Conservation (phyloP, 2,113 vertebrate genomes). For the Acrocephalus arundinaceus region DNA sequence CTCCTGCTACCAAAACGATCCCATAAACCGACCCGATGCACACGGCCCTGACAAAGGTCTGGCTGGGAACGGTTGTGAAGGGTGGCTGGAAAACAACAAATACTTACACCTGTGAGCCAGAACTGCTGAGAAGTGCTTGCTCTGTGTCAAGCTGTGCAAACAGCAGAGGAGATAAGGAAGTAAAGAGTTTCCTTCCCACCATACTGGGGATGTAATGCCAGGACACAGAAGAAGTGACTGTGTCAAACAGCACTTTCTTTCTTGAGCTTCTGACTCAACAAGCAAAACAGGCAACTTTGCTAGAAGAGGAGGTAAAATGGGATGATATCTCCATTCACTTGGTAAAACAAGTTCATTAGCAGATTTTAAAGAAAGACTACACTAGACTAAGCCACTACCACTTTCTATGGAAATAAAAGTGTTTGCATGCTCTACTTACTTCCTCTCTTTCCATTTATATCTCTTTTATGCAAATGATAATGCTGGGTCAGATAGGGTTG, state of each 20-base stretch:
- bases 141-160: not conserved
- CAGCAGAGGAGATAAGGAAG: not conserved
- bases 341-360: not conserved
- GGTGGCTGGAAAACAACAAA: not conserved
- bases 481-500: not conserved
- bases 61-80: not conserved
- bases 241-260: not conserved
- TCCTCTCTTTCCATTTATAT: not conserved
- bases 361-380: not conserved
- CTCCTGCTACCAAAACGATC: not conserved
- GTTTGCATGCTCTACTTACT: not conserved
- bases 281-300: not conserved
- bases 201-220: not conserved
- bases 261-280: not conserved
- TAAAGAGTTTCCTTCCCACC: not conserved
- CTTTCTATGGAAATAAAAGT: not conserved
- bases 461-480: not conserved
- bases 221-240: not conserved
- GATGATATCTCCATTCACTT: not conserved
- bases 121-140: not conserved
- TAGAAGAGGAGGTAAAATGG: not conserved
- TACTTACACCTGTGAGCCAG: not conserved
- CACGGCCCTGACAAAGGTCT: not conserved
- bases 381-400: not conserved
- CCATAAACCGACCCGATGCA: rapidly evolving